These are phyloP conservation scores for Heliconius charithonia DNA, from an alignment of 2,888 invertebrate species.

Conservation along the genomic window DNA sequence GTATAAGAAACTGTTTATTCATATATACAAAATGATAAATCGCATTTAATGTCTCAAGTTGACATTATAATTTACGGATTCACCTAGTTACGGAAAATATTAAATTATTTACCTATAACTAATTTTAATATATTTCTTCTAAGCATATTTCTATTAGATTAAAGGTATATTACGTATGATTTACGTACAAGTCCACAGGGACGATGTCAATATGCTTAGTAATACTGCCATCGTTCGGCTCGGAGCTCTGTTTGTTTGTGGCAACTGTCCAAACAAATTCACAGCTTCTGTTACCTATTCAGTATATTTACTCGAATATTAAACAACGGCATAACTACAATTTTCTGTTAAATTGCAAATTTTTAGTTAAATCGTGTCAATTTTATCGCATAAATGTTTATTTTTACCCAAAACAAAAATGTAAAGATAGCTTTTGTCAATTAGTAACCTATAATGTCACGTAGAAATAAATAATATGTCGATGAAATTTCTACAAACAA, in stretches of 20 bases:
- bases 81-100: not conserved
- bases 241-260: conserved; percentile 51
- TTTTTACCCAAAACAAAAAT: too few species aligned
- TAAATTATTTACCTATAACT: not conserved
- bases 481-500: conserved; percentile 20
- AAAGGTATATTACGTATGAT: not conserved
- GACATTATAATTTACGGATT: too few species aligned
- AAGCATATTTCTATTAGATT: not conserved
- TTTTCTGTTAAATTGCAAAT: not conserved
- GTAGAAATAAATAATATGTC: not conserved
- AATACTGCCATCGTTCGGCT: conserved; percentile 45
- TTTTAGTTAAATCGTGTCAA: not conserved
- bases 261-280: conserved; percentile 60
- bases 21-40: too few species aligned
- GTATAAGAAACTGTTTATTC: not conserved
- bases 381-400: not conserved
- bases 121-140: not conserved
- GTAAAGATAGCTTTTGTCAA: not conserved
- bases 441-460: not conserved
- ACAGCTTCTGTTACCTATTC: conserved; percentile 45
- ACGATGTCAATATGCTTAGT: conserved; percentile 61
- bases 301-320: conserved; percentile 16
- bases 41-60: too few species aligned
- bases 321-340: conserved; percentile 1
- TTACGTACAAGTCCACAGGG: not conserved